Percentiles rank a stretch among this genome's conserved stretches.
These are phyloP conservation scores for Lepidurus arcticus DNA, from an alignment of 1,140 invertebrate genomes.

Conservation along the genomic window DNA sequence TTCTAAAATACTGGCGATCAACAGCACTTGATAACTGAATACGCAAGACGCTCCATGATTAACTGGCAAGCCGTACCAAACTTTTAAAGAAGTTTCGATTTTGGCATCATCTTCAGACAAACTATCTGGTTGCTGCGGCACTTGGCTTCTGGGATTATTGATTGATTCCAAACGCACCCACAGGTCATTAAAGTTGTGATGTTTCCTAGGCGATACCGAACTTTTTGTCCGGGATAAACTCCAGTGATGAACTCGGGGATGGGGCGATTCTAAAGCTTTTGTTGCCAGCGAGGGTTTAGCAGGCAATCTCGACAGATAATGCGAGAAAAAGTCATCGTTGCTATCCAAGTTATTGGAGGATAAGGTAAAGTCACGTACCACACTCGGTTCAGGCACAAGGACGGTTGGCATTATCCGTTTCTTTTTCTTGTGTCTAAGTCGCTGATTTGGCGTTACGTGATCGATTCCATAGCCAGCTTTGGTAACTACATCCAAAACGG, in stretches of 20 bases:
- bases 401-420: constrained; percentile 26
- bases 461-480: constrained; percentile 44
- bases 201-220: constrained; percentile 35
- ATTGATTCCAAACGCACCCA: constrained; percentile 42
- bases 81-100: constrained; percentile 20
- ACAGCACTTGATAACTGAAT: neutral
- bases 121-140: constrained; percentile 32
- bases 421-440: constrained; percentile 30
- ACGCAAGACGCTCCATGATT: neutral
- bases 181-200: constrained; percentile 42
- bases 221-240: neutral
- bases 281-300: constrained; percentile 33
- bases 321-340: constrained; percentile 29
- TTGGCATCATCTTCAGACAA: constrained; percentile 30
- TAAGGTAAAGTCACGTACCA: constrained; percentile 34
- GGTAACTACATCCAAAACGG: constrained; percentile 48
- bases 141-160: constrained; percentile 28
- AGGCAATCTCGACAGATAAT: constrained; percentile 20
- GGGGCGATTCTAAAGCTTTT: constrained; percentile 33
- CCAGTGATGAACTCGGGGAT: constrained; percentile 34
- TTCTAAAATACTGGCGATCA: neutral
- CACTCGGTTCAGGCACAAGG: constrained; percentile 31
- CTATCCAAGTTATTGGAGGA: constrained; percentile 35
- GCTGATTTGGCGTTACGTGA: constrained; percentile 39
- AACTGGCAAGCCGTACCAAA: constrained; percentile 27